Evolutionary conservation across 1,140 invertebrate species (phyloP).

Genomic region (Armadillidium nasatum): DNA sequence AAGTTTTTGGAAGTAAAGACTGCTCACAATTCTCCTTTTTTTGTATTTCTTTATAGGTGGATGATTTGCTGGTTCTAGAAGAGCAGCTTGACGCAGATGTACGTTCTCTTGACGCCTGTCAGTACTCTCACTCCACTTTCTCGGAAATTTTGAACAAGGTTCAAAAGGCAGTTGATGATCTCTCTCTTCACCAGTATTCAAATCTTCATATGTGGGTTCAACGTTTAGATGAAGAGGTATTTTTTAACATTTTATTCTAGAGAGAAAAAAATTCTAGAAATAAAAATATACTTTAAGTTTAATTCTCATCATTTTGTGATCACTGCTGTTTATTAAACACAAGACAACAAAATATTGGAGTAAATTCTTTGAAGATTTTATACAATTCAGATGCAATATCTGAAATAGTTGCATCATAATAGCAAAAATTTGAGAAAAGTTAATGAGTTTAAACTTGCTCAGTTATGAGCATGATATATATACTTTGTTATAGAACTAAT

Average conservation of each 20-base stretch:
- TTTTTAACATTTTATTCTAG: conserved; percentile 16
- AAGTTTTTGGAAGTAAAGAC: background rate
- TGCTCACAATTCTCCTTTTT: background rate
- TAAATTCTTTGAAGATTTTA: no score
- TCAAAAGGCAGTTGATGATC: conserved; percentile 95
- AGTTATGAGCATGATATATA: no score
- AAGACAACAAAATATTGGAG: no score
- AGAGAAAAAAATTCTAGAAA: conserved; percentile 30
- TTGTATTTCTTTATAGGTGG: conserved; percentile 56
- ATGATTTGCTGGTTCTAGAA: conserved; percentile 88
- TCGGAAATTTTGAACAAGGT: conserved; percentile 90
- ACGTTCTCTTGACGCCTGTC: conserved; percentile 79
- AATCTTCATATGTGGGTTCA: conserved; percentile 95
- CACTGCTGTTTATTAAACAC: no score
- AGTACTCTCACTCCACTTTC: conserved; percentile 82
- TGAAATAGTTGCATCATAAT: no score
- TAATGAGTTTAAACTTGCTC: no score
- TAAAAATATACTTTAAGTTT: conserved; percentile 27
- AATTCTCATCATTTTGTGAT: no score
- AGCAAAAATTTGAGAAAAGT: no score
- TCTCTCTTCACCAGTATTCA: conserved; percentile 93
- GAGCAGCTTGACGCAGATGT: conserved; percentile 96
- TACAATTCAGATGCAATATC: no score
- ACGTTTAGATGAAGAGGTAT: conserved; percentile 82
- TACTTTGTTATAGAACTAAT: no score